Percentiles rank a stretch among this genome's conserved stretches.
Evolutionary conservation across 2,888 invertebrate species (phyloP).

Genomic region (Agelastica alni): DNA sequence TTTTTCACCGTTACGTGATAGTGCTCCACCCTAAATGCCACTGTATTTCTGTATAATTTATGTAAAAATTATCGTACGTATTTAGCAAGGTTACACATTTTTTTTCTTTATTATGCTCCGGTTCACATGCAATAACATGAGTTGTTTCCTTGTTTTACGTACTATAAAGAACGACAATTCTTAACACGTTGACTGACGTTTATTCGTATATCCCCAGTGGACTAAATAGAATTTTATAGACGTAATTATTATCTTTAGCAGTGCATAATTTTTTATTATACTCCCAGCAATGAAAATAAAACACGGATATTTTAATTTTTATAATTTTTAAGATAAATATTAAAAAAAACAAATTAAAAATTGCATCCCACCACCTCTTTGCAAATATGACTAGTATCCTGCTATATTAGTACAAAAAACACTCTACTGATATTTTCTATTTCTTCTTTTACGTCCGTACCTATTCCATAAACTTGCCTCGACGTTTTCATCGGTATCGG

Average conservation of each 20-base stretch:
- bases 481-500: slow-evolving; percentile 17
- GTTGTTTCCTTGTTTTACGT: not conserved
- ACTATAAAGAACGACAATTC: too few species aligned
- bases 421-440: slow-evolving; percentile 2
- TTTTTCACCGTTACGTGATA: too few species aligned
- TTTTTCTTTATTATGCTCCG: not conserved
- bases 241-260: not conserved
- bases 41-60: not conserved
- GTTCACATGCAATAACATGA: slow-evolving; percentile 7
- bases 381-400: slow-evolving; percentile 18
- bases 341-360: too few species aligned
- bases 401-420: not conserved
- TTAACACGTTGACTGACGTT: too few species aligned
- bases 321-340: too few species aligned
- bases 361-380: slow-evolving; percentile 17
- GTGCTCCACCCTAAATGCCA: slow-evolving; percentile 10
- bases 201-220: not conserved
- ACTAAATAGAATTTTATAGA: not conserved
- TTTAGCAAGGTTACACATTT: not conserved
- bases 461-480: slow-evolving; percentile 28
- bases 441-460: slow-evolving; percentile 28
- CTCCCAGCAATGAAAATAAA: not conserved
- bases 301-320: not conserved
- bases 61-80: slow-evolving; percentile 4
- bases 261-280: not conserved